Evolutionary conservation across 1,140 invertebrate genomes (phyloP).

Genomic region (Macrobrachium nipponense): DNA sequence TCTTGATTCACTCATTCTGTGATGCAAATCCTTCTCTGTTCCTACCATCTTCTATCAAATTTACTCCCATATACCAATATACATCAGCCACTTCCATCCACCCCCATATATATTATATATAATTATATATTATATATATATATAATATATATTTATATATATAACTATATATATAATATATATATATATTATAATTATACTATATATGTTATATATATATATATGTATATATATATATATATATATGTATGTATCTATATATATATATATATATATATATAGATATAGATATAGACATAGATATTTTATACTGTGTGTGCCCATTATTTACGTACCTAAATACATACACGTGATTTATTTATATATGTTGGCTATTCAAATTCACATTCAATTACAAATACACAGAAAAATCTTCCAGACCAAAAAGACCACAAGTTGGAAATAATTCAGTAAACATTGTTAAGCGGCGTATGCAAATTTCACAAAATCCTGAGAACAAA

Average conservation of each 20-base stretch:
- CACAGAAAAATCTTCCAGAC: too few relatives aligned
- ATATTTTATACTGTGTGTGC: not conserved
- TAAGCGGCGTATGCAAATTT: too few relatives aligned
- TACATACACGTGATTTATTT: not conserved
- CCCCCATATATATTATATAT: not conserved
- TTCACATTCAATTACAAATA: too few relatives aligned
- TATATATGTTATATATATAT: not conserved
- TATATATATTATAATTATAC: too few relatives aligned
- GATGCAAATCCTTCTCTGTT: too few relatives aligned
- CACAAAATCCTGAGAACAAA: too few relatives aligned
- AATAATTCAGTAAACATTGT: too few relatives aligned
- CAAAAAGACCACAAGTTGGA: too few relatives aligned
- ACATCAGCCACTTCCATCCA: too few relatives aligned
- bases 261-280: conserved; percentile 22
- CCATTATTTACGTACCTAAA: not conserved
- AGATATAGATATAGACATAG: conserved; percentile 6
- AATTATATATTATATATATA: conserved; percentile 4
- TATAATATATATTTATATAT: conserved; percentile 13
- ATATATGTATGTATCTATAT: conserved; percentile 17
- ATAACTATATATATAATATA: conserved; percentile 11
- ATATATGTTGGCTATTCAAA: not conserved
- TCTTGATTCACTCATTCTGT: too few relatives aligned
- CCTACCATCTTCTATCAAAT: too few relatives aligned
- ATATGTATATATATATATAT: conserved; percentile 20
- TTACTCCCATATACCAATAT: too few relatives aligned